phyloP scores from a whole-genome alignment of 2,113 vertebrate species.

The Otis tarda region DNA sequence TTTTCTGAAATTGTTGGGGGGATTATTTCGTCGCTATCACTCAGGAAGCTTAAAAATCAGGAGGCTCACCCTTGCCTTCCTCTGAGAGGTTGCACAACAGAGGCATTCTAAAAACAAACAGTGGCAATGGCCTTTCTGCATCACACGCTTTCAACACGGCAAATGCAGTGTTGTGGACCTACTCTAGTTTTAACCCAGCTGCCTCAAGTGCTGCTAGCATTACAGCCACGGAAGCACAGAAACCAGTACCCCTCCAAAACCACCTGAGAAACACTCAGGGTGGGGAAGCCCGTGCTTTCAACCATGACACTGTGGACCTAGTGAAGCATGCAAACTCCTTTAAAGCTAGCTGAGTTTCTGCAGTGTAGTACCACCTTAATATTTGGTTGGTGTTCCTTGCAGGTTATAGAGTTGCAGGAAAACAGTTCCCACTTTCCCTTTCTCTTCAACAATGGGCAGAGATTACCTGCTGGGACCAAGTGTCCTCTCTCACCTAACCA shows the following conservation, averaged over 20 bases:
- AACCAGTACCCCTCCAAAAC: neutral
- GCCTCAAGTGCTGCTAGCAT: neutral
- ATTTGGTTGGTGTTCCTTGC: neutral
- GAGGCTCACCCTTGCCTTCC: neutral
- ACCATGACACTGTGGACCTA: neutral
- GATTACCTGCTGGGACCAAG: neutral
- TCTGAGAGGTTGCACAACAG: neutral
- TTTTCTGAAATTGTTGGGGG: neutral
- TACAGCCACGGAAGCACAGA: neutral
- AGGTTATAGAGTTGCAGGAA: neutral
- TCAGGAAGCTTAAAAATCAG: neutral
- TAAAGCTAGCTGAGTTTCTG: neutral
- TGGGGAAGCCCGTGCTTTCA: neutral
- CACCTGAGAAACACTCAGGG: neutral
- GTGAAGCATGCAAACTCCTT: neutral
- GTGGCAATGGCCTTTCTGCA: neutral
- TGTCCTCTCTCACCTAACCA: neutral
- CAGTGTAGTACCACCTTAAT: neutral
- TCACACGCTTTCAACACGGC: neutral
- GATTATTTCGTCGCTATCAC: neutral
- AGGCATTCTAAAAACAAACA: neutral
- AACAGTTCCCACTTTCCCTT: neutral
- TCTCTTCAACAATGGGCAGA: neutral
- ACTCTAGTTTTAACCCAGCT: neutral
- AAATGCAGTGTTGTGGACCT: neutral